Percentiles rank a stretch among this genome's conserved stretches.
phyloP scores from a whole-genome alignment of 1,140 invertebrate genomes.

The Fopius arisanus region DNA sequence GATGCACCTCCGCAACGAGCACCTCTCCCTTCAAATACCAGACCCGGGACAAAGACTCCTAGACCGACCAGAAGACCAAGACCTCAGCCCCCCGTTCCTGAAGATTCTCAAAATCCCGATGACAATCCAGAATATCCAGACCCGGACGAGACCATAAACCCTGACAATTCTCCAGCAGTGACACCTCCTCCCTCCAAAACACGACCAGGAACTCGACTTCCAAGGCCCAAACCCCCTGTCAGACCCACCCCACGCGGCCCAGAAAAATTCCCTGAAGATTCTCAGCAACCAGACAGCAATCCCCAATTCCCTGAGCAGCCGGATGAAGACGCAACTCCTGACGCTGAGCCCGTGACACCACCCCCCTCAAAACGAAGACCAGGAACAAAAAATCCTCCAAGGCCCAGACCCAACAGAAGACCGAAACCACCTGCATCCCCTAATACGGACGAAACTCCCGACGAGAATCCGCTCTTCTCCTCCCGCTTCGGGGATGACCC shows the following conservation, averaged over 20 bases:
- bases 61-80: too few species aligned
- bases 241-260: background rate
- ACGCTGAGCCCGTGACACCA: background rate
- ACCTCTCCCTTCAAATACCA: background rate
- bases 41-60: background rate
- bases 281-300: too few species aligned
- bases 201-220: too few species aligned
- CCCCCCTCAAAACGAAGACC: background rate
- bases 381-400: background rate
- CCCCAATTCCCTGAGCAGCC: too few species aligned
- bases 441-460: background rate
- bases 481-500: background rate
- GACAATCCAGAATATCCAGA: background rate
- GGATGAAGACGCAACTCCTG: background rate
- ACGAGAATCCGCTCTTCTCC: background rate
- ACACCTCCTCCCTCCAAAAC: too few species aligned
- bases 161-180: background rate
- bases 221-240: too few species aligned
- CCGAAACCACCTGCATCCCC: background rate
- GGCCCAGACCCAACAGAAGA: background rate
- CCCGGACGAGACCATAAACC: background rate
- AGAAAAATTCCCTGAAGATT: too few species aligned
- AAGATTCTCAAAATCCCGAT: background rate
- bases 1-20: too few species aligned
- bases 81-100: background rate